Evolutionary conservation across 2,797 vertebrate species (phyloP), one percentile per base, ranked within the genome.

Genomic region (Gallirallus australis): DNA sequence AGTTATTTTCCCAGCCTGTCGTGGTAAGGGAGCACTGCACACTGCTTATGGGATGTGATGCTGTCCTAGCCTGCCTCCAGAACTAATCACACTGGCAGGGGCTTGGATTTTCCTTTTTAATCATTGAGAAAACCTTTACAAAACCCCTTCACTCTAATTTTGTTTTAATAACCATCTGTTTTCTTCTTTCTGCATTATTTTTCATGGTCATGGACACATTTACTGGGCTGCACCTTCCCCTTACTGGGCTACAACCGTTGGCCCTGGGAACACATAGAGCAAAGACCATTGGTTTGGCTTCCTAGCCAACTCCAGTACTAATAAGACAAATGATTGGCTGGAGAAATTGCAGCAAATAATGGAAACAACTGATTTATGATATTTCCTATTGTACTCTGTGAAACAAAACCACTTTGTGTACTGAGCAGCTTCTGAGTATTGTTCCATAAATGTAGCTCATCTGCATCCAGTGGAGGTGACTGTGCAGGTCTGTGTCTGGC

Each of bases 1-100:
- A 91, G 93, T 64, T 33, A 71, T 68, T 60, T 47, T 56, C 77
- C 57, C 80, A 78, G 64, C 31, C 70, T 68, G 52, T 31, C 78
- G 70, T 28, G 68, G 28, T 52, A 18, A 84, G 52, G 64, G 33
- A 89, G 70, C 30, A 4, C 39, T 71, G 93, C 30, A 90, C 89
- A 82, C 88, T 83, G 68, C 82, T 84, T n/a, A 1, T 39, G 89
- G 87, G 90, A 63, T 94, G 73, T 90, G 86, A 39, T 47, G 64
- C 15, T 57, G 59, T 82, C 61, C 47, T 83, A 6, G n/a, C 31
- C 68, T 86, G 72, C 61, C 92, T 86, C 30, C 63, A 89, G 81
- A 84, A 59, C 59, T 52, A 63, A 79, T 37, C 25, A 2, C 0
- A 2, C 33, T 73, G 66, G 47, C n/a, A 25, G 42, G 39, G 25